phyloP scores from a whole-genome alignment of 64 coral and sea anemone genomes.

The Hydrozoanthus tunicans region DNA sequence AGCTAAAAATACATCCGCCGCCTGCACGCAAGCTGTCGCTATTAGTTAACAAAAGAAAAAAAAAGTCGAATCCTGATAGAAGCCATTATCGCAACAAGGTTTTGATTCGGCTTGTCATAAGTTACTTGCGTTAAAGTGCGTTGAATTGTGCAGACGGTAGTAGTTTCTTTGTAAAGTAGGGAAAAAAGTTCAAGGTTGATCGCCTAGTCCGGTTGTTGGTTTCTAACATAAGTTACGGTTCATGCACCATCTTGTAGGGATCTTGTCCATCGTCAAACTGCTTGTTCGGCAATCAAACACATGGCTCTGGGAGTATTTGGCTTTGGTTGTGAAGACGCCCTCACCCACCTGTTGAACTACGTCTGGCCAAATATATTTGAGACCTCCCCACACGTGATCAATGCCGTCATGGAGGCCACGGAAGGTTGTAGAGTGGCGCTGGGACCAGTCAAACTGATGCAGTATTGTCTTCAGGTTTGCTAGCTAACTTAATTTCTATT shows the following conservation, averaged over 20 bases:
- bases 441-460: slow-evolving; percentile 82
- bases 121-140: no score
- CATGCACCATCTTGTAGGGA: slow-evolving; percentile 55
- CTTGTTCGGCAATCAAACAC: slow-evolving; percentile 97
- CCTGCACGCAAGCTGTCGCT: no score
- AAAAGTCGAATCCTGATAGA: no score
- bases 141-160: neutral
- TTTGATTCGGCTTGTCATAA: no score
- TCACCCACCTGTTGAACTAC: slow-evolving; percentile 94
- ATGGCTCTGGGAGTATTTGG: slow-evolving; percentile 98
- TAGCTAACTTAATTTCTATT: neutral
- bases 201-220: no score
- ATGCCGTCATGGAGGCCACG: slow-evolving; percentile 93
- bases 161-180: neutral
- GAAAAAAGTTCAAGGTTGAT: no score
- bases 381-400: slow-evolving; percentile 96
- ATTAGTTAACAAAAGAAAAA: no score
- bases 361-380: slow-evolving; percentile 99
- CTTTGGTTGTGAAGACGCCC: slow-evolving; percentile 97
- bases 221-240: neutral
- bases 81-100: no score
- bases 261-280: slow-evolving; percentile 95
- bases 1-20: no score
- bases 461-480: slow-evolving; percentile 94
- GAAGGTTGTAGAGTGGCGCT: slow-evolving; percentile 95